Evolutionary conservation across 2,888 invertebrate species (phyloP).

Genomic region (Argyra leucocephala): DNA sequence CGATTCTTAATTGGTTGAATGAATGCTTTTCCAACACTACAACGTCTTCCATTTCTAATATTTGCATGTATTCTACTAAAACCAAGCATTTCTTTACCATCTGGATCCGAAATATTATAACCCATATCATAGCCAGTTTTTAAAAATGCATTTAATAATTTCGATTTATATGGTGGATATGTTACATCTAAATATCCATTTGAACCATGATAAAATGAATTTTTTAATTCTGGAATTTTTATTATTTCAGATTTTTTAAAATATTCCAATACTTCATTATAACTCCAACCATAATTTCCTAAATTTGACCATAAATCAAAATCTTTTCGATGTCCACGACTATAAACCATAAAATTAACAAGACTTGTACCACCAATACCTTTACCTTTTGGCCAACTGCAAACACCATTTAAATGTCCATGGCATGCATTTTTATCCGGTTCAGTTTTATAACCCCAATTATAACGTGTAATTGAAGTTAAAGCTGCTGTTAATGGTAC

Average conservation of each 20-base stretch:
- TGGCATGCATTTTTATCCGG: constrained; percentile 28
- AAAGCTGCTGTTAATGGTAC: constrained; percentile 63
- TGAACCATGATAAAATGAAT: constrained; percentile 54
- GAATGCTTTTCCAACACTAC: constrained; percentile 67
- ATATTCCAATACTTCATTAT: constrained; percentile 64
- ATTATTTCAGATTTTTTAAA: constrained; percentile 75
- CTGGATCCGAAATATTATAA: constrained; percentile 61
- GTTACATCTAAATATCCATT: constrained; percentile 46
- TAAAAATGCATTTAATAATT: constrained; percentile 44
- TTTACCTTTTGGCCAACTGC: constrained; percentile 52
- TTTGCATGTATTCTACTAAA: constrained; percentile 65
- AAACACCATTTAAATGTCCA: constrained; percentile 32
- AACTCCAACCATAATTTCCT: constrained; percentile 60
- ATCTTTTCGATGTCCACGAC: constrained; percentile 54
- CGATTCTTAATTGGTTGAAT: constrained; percentile 19
- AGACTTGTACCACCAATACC: constrained; percentile 56
- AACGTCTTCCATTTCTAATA: constrained; percentile 60
- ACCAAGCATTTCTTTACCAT: constrained; percentile 54
- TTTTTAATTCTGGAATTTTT: constrained; percentile 43
- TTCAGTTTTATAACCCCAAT: constrained; percentile 53
- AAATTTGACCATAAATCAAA: constrained; percentile 53
- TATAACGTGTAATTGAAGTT: constrained; percentile 52
- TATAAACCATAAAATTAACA: constrained; percentile 57
- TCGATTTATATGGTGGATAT: not conserved
- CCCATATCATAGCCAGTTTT: constrained; percentile 60